These are phyloP conservation scores for Thaleichthys pacificus DNA, from an alignment of 2,797 vertebrate species.

Conservation along the genomic window DNA sequence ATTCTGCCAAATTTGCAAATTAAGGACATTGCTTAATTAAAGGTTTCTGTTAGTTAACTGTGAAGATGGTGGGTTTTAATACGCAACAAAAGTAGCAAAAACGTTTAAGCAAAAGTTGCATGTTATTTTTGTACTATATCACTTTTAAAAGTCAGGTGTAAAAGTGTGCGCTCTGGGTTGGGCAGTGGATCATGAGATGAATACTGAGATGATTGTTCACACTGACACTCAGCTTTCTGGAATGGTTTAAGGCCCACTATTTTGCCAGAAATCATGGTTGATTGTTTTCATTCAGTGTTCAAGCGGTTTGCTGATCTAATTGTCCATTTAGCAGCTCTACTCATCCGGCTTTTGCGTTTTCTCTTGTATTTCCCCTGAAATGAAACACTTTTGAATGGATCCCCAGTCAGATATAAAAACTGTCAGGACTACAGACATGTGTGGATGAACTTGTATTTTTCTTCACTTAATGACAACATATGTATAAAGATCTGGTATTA, in stretches of 20 bases:
- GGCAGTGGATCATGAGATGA: slow-evolving; percentile 51
- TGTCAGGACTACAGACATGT: slow-evolving; percentile 31
- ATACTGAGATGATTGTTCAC: slow-evolving; percentile 40
- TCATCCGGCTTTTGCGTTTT: slow-evolving; percentile 33
- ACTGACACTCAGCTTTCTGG: slow-evolving; percentile 41
- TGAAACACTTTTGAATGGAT: slow-evolving; percentile 48
- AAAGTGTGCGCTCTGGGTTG: slow-evolving; percentile 45
- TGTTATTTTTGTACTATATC: slow-evolving; percentile 75
- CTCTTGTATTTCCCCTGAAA: slow-evolving; percentile 51
- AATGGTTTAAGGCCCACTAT: slow-evolving; percentile 42
- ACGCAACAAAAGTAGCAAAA: slow-evolving; percentile 70
- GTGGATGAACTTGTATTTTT: slow-evolving; percentile 34
- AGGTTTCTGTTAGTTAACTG: slow-evolving; percentile 61
- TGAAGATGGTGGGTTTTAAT: slow-evolving; percentile 65
- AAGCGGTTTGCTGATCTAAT: slow-evolving; percentile 43
- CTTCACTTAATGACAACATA: slow-evolving; percentile 31
- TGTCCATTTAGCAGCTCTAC: slow-evolving; percentile 53
- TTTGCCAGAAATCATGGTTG: slow-evolving; percentile 31
- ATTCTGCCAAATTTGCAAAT: slow-evolving; percentile 68
- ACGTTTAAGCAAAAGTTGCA: slow-evolving; percentile 64
- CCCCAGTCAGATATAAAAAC: slow-evolving; percentile 41
- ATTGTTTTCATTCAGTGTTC: slow-evolving; percentile 42
- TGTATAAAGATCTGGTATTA: slow-evolving; percentile 54
- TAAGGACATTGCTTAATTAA: slow-evolving; percentile 47
- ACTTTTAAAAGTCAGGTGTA: slow-evolving; percentile 58